These are phyloP conservation scores for Crocidura indochinensis DNA, from an alignment of 2,797 vertebrate species.

Conservation along the genomic window DNA sequence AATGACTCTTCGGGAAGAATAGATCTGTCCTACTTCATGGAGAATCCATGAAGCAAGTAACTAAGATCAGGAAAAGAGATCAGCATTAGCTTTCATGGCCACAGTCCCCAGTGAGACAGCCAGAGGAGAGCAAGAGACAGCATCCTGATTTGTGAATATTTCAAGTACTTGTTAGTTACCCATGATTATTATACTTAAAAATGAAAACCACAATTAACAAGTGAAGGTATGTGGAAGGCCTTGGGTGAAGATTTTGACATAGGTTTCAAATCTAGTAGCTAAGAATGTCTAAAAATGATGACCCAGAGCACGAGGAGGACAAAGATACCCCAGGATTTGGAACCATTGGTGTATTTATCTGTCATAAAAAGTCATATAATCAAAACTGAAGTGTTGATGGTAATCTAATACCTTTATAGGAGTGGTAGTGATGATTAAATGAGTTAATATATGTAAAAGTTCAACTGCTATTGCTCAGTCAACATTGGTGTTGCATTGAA, in stretches of 20 bases:
- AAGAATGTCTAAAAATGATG: neutral
- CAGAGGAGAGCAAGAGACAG: neutral
- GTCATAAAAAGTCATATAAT: conserved; percentile 33
- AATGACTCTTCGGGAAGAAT: neutral
- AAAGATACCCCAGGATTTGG: neutral
- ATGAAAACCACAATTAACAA: neutral
- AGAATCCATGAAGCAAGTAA: neutral
- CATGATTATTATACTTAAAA: neutral
- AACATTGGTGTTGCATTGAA: neutral
- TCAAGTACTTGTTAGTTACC: neutral
- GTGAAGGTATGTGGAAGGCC: neutral
- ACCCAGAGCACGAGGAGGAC: neutral
- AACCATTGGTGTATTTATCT: neutral
- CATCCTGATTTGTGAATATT: neutral
- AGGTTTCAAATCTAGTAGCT: neutral
- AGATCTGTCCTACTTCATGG: neutral
- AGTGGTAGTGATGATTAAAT: neutral
- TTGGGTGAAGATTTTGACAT: neutral
- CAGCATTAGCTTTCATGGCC: neutral
- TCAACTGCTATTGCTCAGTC: neutral
- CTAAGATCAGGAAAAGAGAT: neutral
- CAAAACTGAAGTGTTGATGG: neutral
- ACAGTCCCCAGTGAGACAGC: neutral
- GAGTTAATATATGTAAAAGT: neutral
- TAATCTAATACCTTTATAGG: neutral